phyloP scores from a whole-genome alignment of 2,113 vertebrate species.

The Halcyon malimbica region DNA sequence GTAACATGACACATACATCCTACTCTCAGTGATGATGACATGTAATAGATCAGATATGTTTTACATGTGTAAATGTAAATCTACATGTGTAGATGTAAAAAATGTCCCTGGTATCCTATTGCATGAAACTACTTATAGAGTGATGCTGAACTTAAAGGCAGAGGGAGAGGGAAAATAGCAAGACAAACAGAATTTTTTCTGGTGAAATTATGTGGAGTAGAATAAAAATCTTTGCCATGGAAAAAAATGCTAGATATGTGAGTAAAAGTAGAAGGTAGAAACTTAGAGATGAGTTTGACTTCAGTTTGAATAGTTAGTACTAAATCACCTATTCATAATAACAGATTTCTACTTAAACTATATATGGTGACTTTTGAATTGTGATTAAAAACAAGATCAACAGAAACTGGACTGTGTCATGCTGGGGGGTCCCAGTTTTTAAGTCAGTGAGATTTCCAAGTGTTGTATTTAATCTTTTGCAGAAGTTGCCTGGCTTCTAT shows the following conservation, averaged over 20 bases:
- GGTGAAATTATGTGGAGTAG: background rate
- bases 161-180: background rate
- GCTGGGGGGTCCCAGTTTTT: background rate
- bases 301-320: background rate
- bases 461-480: background rate
- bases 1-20: background rate
- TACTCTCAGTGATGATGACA: background rate
- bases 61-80: background rate
- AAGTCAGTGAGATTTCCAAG: background rate
- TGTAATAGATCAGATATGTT: background rate
- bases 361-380: background rate
- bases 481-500: background rate
- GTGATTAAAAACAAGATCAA: background rate
- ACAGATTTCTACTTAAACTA: background rate
- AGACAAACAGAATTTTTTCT: background rate
- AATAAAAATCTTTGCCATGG: background rate
- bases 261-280: background rate
- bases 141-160: background rate
- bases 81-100: background rate
- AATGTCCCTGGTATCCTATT: background rate
- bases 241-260: rapidly evolving
- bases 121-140: background rate
- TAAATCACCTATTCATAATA: background rate
- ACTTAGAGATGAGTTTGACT: background rate
- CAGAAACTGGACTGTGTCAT: background rate